Percentiles rank a stretch among this genome's conserved stretches.
These are phyloP conservation scores for Anthopleura xanthogrammica DNA, from an alignment of 92 coral and sea anemone genomes.

Conservation along the genomic window DNA sequence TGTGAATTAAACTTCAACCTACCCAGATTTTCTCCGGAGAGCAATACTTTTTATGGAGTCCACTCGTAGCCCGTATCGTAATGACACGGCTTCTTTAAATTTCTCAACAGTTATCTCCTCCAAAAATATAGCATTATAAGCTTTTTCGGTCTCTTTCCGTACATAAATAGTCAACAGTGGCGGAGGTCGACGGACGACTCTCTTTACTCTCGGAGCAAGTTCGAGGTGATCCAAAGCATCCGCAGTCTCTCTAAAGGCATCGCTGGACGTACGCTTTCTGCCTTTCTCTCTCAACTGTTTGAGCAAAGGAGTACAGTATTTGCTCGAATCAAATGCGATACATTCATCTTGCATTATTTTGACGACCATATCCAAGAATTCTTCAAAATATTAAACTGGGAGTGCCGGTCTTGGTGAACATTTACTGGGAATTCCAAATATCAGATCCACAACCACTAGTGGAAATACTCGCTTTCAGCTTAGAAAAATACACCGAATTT, in stretches of 20 bases:
- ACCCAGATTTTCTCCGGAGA: slow-evolving; percentile 67
- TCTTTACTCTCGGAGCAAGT: slow-evolving; percentile 69
- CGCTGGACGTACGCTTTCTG: slow-evolving; percentile 66
- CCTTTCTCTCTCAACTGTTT: slow-evolving; percentile 68
- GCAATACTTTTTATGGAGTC: slow-evolving; percentile 51
- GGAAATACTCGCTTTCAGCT: background rate
- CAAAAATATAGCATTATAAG: slow-evolving; percentile 82
- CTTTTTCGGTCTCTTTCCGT: slow-evolving; percentile 82
- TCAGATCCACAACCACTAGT: background rate
- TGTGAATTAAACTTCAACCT: slow-evolving; percentile 27
- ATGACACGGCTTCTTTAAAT: slow-evolving; percentile 75
- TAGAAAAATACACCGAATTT: background rate
- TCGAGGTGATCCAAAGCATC: slow-evolving; percentile 80
- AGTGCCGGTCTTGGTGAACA: slow-evolving; percentile 4
- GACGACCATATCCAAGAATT: slow-evolving; percentile 70
- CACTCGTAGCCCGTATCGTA: slow-evolving; percentile 65
- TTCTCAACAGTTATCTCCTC: slow-evolving; percentile 71
- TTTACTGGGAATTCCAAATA: slow-evolving; percentile 5
- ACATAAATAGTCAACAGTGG: slow-evolving; percentile 78
- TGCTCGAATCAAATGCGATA: slow-evolving; percentile 70
- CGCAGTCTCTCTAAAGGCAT: slow-evolving; percentile 71
- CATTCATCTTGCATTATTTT: slow-evolving; percentile 59
- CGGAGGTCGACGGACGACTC: slow-evolving; percentile 84
- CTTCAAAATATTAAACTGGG: slow-evolving; percentile 16
- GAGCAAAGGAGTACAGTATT: slow-evolving; percentile 81